These are phyloP conservation scores for Bagarius yarrelli DNA, from an alignment of 2,113 vertebrate genomes.

Conservation along the genomic window DNA sequence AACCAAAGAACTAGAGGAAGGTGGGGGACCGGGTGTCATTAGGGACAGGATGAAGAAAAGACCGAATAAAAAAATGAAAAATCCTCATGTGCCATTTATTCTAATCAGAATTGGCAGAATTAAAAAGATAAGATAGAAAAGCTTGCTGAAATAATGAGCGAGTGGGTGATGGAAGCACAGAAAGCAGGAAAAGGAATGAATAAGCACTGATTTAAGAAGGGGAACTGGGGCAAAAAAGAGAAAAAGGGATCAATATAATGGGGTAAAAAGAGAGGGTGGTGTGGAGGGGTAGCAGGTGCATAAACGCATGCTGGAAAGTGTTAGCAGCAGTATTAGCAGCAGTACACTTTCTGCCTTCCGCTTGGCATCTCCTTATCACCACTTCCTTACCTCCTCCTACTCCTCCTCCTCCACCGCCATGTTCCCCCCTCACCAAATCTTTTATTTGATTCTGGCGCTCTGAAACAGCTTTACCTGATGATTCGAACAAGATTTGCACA, in stretches of 20 bases:
- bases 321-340: constrained; percentile 37
- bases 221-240: constrained; percentile 24
- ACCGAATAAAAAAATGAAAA: not conserved
- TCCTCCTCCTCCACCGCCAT: not conserved
- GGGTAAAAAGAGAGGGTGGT: constrained; percentile 1
- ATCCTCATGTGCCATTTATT: not conserved
- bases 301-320: constrained; percentile 52
- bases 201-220: constrained; percentile 14
- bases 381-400: too few species aligned
- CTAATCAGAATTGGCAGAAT: not conserved
- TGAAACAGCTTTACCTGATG: constrained; percentile 32
- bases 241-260: constrained; percentile 19
- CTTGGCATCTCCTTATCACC: not conserved
- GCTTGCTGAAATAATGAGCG: not conserved
- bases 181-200: constrained; percentile 21
- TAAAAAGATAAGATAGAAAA: constrained; percentile 15
- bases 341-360: constrained; percentile 14
- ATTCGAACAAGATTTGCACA: constrained; percentile 31
- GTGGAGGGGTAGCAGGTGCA: constrained; percentile 60
- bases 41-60: not conserved
- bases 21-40: not conserved
- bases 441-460: constrained; percentile 1
- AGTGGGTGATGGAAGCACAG: constrained; percentile 14
- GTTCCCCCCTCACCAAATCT: not conserved
- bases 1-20: not conserved